Percentiles rank a stretch among this genome's conserved stretches.
Conservation (phyloP, 2,888 invertebrate genomes). For the Dromius quadrimaculatus region DNA sequence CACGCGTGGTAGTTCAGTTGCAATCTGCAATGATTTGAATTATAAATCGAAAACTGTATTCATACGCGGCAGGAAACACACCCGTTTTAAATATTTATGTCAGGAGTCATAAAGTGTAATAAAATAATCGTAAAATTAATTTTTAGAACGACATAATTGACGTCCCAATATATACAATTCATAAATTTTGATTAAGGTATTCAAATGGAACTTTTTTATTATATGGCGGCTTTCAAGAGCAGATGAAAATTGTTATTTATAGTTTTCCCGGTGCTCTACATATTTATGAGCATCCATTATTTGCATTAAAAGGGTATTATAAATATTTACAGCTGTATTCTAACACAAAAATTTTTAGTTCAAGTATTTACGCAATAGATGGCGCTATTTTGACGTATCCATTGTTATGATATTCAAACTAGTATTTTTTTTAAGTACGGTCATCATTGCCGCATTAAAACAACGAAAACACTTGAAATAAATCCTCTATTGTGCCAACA, state of each 20-base stretch:
- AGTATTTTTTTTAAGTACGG: too few relatives aligned
- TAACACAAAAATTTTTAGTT: too few relatives aligned
- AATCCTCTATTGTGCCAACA: background rate
- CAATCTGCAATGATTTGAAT: too few relatives aligned
- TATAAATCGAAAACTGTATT: too few relatives aligned
- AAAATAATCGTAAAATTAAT: slow-evolving; percentile 49
- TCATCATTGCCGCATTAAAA: too few relatives aligned
- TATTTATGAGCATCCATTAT: background rate
- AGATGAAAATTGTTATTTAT: background rate
- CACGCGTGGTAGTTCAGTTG: too few relatives aligned
- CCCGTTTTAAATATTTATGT: slow-evolving; percentile 45
- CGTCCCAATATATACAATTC: slow-evolving; percentile 47
- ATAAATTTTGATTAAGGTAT: slow-evolving; percentile 45
- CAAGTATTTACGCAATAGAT: too few relatives aligned
- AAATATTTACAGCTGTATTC: too few relatives aligned
- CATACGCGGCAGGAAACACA: slow-evolving; percentile 11
- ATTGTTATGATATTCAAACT: too few relatives aligned
- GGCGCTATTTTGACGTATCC: too few relatives aligned
- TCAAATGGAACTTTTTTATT: slow-evolving; percentile 28
- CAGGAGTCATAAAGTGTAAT: slow-evolving; percentile 38
- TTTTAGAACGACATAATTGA: slow-evolving; percentile 49
- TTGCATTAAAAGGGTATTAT: too few relatives aligned
- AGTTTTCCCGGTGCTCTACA: background rate
- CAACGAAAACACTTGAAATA: slow-evolving; percentile 1
- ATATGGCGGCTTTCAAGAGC: slow-evolving; percentile 6